Conservation (phyloP, 1,140 invertebrate genomes). For the Calephelis virginiensis region DNA sequence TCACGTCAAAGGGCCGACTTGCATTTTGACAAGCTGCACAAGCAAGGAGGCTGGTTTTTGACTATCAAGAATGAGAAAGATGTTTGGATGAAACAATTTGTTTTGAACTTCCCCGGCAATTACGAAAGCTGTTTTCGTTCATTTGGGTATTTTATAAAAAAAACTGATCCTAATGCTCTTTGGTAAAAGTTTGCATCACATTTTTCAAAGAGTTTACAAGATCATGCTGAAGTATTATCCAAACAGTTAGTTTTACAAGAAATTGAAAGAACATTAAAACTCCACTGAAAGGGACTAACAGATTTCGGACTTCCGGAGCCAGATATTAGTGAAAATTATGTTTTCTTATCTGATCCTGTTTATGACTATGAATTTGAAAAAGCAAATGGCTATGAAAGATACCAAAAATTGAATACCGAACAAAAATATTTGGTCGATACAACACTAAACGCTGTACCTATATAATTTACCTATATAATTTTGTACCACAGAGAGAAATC, state of each 20-base stretch:
- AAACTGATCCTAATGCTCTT: too few relatives aligned
- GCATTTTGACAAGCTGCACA: too few relatives aligned
- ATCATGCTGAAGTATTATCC: neutral
- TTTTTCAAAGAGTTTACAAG: neutral
- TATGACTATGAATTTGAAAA: neutral
- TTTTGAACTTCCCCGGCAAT: neutral
- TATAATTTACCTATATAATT: too few relatives aligned
- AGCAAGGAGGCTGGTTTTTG: too few relatives aligned
- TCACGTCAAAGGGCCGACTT: too few relatives aligned
- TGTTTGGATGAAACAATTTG: constrained; percentile 1
- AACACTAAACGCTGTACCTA: constrained; percentile 2
- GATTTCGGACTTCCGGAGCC: constrained; percentile 10
- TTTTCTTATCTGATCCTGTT: neutral
- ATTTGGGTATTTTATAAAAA: too few relatives aligned
- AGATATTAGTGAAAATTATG: neutral
- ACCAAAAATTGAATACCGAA: constrained; percentile 2
- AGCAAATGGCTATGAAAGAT: neutral
- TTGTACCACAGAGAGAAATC: neutral
- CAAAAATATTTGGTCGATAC: neutral
- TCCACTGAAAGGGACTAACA: constrained; percentile 6
- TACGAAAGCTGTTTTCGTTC: neutral
- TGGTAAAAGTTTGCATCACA: too few relatives aligned
- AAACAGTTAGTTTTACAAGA: neutral
- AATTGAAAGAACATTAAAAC: constrained; percentile 11
- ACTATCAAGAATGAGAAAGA: neutral